Percentiles rank a stretch among this genome's conserved stretches.
Conservation (phyloP, 2,888 invertebrate genomes). For the Drosophila kanekoi region DNA sequence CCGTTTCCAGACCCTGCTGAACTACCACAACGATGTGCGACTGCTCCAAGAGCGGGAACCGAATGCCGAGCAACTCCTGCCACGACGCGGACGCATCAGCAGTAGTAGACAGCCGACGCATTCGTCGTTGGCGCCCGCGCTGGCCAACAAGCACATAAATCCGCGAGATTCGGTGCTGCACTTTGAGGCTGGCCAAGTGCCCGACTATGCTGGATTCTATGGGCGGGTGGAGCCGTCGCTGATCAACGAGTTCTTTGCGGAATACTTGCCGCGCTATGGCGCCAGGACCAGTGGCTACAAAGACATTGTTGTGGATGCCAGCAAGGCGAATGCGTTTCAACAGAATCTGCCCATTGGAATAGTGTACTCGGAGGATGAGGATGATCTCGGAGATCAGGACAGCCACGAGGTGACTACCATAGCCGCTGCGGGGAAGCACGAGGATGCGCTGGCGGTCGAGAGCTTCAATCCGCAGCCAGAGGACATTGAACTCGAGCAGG, state of each 20-base stretch:
- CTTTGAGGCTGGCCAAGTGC: conserved; percentile 22
- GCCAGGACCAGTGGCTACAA: conserved; percentile 40
- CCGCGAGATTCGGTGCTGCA: conserved; percentile 49
- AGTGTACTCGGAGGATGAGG: conserved; percentile 50
- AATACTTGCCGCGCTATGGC: conserved; percentile 61
- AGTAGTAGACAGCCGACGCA: conserved; percentile 4
- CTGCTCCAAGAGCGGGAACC: conserved; percentile 30
- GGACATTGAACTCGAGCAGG: conserved; percentile 52
- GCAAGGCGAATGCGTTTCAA: conserved; percentile 51
- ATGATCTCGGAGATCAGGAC: conserved; percentile 5
- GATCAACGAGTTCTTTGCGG: conserved; percentile 52
- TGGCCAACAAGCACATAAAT: conserved; percentile 32
- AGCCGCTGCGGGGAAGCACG: not conserved
- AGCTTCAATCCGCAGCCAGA: not conserved
- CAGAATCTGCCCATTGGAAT: conserved; percentile 67
- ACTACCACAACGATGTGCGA: conserved; percentile 32
- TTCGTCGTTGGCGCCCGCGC: conserved; percentile 2
- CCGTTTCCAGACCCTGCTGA: conserved; percentile 31
- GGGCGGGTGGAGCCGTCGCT: conserved; percentile 32
- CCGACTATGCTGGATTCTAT: conserved; percentile 62
- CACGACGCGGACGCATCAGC: conserved; percentile 46
- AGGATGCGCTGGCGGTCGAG: not conserved
- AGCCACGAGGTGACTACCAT: not conserved
- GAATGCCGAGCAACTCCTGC: conserved; percentile 9
- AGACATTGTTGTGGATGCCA: conserved; percentile 58